Conservation (phyloP, 2,797 vertebrate genomes). For the Dermochelys coriacea region DNA sequence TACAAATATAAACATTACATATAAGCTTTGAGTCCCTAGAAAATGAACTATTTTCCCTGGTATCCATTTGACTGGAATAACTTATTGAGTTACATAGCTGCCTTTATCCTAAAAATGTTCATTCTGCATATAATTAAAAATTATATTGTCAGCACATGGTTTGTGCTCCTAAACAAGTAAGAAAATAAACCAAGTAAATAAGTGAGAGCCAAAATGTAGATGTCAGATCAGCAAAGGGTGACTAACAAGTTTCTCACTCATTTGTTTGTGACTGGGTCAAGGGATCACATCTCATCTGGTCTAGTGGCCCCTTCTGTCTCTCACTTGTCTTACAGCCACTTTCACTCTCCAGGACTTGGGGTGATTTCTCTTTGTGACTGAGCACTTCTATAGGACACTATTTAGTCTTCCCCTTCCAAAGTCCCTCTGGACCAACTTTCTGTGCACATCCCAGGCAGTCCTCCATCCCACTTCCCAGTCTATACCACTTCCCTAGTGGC, state of each 20-base stretch:
- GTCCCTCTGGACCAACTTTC: too few species aligned
- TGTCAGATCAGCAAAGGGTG: not conserved
- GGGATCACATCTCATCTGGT: too few species aligned
- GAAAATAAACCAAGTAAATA: not conserved
- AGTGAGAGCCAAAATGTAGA: not conserved
- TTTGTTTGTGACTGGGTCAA: not conserved
- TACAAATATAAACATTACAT: not conserved
- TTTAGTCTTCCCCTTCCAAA: too few species aligned
- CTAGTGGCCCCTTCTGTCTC: too few species aligned
- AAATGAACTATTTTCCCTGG: not conserved
- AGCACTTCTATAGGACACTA: too few species aligned
- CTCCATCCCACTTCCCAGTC: too few species aligned
- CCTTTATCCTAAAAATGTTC: not conserved
- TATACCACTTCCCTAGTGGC: too few species aligned
- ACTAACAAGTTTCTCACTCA: too few species aligned
- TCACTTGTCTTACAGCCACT: too few species aligned
- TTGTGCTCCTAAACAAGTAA: not conserved
- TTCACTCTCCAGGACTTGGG: too few species aligned
- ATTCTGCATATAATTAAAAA: not conserved
- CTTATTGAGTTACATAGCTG: not conserved
- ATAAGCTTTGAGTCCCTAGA: not conserved
- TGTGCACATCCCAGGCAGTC: too few species aligned
- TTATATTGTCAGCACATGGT: not conserved
- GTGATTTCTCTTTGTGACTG: too few species aligned
- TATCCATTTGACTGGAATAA: not conserved